phyloP scores from a whole-genome alignment of 2,113 vertebrate genomes.

The Chauna torquata region DNA sequence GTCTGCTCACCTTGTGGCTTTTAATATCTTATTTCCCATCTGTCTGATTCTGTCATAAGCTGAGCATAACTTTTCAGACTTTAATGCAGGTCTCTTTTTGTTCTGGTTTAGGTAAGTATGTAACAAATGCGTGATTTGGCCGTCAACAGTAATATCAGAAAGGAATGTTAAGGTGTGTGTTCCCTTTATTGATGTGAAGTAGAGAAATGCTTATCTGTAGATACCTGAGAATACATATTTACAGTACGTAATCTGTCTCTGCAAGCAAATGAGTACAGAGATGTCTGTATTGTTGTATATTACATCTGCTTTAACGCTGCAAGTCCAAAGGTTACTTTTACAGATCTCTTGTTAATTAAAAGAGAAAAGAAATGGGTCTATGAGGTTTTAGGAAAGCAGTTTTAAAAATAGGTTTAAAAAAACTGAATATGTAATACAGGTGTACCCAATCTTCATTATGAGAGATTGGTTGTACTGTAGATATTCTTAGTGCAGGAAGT shows the following conservation, averaged over 20 bases:
- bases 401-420: conserved; percentile 17
- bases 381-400: conserved; percentile 15
- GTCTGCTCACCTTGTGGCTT: conserved; percentile 69
- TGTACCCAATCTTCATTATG: background rate
- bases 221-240: conserved; percentile 33
- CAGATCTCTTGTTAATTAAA: conserved; percentile 60
- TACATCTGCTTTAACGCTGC: conserved; percentile 40
- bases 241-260: conserved; percentile 28
- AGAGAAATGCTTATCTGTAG: conserved; percentile 14
- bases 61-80: conserved; percentile 45
- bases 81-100: conserved; percentile 60
- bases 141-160: conserved; percentile 38
- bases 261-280: conserved; percentile 39
- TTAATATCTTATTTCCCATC: conserved; percentile 69
- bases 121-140: conserved; percentile 52
- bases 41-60: conserved; percentile 68
- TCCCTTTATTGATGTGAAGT: conserved; percentile 53
- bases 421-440: background rate
- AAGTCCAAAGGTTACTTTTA: conserved; percentile 34
- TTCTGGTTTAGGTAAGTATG: conserved; percentile 29
- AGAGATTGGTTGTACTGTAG: background rate
- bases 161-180: conserved; percentile 54
- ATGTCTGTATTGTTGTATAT: conserved; percentile 19
- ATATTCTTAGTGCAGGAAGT: background rate
- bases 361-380: background rate